Percentiles rank a stretch among this genome's conserved stretches.
phyloP scores from a whole-genome alignment of 2,797 vertebrate genomes.

The Muraenolepis orangiensis region DNA sequence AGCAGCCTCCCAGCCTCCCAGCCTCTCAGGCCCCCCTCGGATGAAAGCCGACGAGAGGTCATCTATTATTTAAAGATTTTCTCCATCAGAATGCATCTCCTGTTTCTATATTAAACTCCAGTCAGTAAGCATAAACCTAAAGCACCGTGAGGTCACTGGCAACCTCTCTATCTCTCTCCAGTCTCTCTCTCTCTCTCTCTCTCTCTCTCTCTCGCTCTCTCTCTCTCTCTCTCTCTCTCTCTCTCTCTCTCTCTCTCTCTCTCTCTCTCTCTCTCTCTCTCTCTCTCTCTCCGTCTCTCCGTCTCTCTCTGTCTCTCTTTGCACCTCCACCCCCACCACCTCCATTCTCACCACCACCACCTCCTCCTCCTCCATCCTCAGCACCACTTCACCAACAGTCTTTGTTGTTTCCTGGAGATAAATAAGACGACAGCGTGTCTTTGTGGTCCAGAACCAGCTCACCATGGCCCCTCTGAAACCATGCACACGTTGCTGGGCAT shows the following conservation, averaged over 20 bases:
- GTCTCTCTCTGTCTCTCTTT: no score
- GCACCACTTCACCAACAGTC: neutral
- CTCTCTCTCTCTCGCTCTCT: neutral
- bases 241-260: no score
- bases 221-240: no score
- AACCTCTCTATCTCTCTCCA: constrained; percentile 15
- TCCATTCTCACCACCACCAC: neutral
- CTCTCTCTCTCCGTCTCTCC: no score
- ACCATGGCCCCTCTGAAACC: neutral
- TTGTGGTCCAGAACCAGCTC: neutral
- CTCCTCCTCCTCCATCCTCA: neutral
- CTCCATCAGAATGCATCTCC: constrained; percentile 70
- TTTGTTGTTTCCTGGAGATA: neutral
- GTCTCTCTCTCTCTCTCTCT: constrained; percentile 4
- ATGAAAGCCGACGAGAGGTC: constrained; percentile 71
- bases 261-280: no score
- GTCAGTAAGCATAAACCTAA: constrained; percentile 64
- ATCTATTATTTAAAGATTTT: constrained; percentile 80
- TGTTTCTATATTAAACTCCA: constrained; percentile 75
- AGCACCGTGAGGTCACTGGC: constrained; percentile 50
- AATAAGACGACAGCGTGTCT: neutral
- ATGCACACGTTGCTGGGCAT: neutral
- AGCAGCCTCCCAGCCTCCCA: constrained; percentile 47
- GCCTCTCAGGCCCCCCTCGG: constrained; percentile 48
- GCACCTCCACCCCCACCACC: no score